These are phyloP conservation scores for Trichomalopsis sarcophagae DNA, from an alignment of 1,140 invertebrate species.

Conservation along the genomic window DNA sequence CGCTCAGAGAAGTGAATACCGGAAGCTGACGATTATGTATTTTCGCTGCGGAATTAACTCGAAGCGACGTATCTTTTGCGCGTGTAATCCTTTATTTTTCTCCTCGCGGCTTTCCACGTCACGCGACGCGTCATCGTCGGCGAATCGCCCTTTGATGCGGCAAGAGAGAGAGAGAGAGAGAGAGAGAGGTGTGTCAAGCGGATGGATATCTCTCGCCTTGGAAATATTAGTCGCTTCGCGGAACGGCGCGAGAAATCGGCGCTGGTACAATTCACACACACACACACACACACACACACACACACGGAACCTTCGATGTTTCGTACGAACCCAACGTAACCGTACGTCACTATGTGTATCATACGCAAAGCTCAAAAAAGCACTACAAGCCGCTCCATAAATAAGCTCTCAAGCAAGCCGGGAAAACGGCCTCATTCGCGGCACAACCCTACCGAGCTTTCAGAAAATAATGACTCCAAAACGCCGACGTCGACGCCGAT, in stretches of 20 bases:
- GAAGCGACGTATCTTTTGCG: neutral
- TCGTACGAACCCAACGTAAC: neutral
- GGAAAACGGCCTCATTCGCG: slow-evolving; percentile 16
- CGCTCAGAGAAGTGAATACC: neutral
- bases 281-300: too few relatives aligned
- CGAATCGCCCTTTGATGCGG: slow-evolving; percentile 10
- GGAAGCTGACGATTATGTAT: neutral
- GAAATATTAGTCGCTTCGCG: slow-evolving; percentile 33
- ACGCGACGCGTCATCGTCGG: neutral
- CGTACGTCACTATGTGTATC: neutral
- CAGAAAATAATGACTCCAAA: neutral
- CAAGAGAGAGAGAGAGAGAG: too few relatives aligned
- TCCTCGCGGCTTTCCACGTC: neutral
- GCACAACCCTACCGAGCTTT: neutral
- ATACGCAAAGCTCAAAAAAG: neutral
- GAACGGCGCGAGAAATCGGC: slow-evolving; percentile 5
- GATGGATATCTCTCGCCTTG: neutral
- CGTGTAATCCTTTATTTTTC: neutral
- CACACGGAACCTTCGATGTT: neutral
- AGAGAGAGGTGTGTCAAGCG: neutral
- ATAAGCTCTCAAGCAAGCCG: neutral
- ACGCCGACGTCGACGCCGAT: neutral
- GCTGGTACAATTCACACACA: neutral
- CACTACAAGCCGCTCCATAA: neutral
- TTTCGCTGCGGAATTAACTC: neutral